phyloP scores from a whole-genome alignment of 2,797 vertebrate species.

The Rhabdomys pumilio region DNA sequence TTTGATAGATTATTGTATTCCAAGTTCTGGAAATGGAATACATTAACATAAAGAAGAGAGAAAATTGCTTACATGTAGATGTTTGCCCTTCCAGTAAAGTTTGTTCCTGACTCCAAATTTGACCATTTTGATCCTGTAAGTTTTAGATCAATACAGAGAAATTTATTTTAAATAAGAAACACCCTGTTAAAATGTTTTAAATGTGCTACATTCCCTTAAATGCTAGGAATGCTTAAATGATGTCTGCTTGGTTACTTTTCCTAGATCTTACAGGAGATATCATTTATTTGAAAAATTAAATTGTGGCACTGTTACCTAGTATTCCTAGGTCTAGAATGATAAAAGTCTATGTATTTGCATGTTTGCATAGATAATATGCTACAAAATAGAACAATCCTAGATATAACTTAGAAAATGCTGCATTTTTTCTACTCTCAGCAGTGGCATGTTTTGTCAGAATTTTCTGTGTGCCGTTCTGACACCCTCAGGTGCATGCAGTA shows the following conservation, averaged over 20 bases:
- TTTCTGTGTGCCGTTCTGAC: constrained; percentile 51
- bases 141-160: constrained; percentile 56
- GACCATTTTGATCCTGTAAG: constrained; percentile 32
- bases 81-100: background rate
- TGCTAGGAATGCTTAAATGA: constrained; percentile 8
- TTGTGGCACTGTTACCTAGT: background rate
- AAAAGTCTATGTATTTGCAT: constrained; percentile 19
- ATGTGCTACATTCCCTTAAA: background rate
- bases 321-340: constrained; percentile 60
- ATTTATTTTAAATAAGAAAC: constrained; percentile 21
- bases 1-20: background rate
- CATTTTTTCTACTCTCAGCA: constrained; percentile 37
- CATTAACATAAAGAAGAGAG: constrained; percentile 24
- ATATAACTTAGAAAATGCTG: constrained; percentile 59
- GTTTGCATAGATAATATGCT: constrained; percentile 53
- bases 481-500: constrained; percentile 50
- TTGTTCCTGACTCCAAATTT: background rate
- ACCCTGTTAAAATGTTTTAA: constrained; percentile 56
- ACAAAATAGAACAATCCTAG: constrained; percentile 51
- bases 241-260: constrained; percentile 7
- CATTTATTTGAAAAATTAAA: constrained; percentile 58
- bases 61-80: background rate
- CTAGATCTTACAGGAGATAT: background rate
- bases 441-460: constrained; percentile 55
- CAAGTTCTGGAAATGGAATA: constrained; percentile 18